A percentile compares a stretch with the other conserved stretches of the same genome.
These are phyloP conservation scores for Triplophysa tibetana DNA, from an alignment of 2,113 vertebrate species.

Conservation along the genomic window DNA sequence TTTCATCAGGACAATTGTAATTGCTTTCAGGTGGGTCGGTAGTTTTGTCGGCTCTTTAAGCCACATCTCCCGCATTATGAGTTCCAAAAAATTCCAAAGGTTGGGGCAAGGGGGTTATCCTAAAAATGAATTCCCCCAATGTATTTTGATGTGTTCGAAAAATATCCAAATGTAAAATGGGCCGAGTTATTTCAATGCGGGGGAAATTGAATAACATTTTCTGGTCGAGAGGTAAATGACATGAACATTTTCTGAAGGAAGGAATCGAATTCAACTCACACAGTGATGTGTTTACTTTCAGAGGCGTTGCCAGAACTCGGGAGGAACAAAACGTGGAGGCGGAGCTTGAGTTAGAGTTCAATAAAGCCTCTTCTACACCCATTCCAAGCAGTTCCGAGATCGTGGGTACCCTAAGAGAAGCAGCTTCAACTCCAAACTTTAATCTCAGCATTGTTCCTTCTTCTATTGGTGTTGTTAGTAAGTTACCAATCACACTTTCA, in stretches of 20 bases:
- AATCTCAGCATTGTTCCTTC: neutral
- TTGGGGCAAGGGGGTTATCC: no score
- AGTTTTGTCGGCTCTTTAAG: neutral
- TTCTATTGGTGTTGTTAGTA: slow-evolving; percentile 25
- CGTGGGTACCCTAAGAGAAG: neutral
- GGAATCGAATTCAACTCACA: neutral
- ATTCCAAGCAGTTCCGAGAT: slow-evolving; percentile 10
- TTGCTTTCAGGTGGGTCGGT: slow-evolving; percentile 38
- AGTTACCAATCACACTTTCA: neutral
- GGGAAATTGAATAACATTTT: no score
- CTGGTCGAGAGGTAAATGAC: neutral
- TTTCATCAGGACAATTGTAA: slow-evolving; percentile 22
- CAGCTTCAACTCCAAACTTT: neutral
- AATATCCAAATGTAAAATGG: no score
- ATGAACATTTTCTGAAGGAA: neutral
- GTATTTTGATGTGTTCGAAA: no score
- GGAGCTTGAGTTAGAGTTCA: slow-evolving; percentile 40
- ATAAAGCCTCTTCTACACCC: neutral
- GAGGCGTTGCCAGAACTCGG: neutral
- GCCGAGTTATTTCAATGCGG: no score
- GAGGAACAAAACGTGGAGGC: slow-evolving; percentile 18
- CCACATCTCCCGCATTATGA: neutral
- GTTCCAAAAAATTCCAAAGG: no score
- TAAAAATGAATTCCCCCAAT: no score
- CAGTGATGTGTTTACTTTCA: neutral